Base-by-base conservation (phyloP, 2,797 vertebrate species). In the Hippopotamyrus pictus region DNA sequence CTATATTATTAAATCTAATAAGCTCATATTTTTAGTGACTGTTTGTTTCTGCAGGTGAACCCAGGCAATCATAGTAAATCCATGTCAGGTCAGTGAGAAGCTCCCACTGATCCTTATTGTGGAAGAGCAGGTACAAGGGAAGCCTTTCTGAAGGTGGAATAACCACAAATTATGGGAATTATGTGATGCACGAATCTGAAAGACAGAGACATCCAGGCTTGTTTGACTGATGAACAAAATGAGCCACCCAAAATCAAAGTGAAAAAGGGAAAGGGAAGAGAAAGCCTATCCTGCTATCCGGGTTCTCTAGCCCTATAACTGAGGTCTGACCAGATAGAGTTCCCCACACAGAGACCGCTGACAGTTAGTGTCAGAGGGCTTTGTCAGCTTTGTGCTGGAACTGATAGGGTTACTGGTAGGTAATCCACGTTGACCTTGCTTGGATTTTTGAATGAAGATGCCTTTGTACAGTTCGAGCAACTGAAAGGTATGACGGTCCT, bases 381-480 rank as follows among this genome's bases (percentile, higher is more conserved):
- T 96, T 96, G 96, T 96, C 96, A 95, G 95, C 95, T 95, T 96
- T 96, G 95, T 95, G 94, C 95, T 90, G 94, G 95, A 94, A 94
- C 95, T 95, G 95, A 96, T 96, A 96, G 96, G 96, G 96, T 96
- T 97, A 96, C 96, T 94, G 94, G 92, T 90, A 92, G 95, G 95
- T 97, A 96, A 97, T 97, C 96, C 96, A 95, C 91, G 91, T 92
- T 96, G 96, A 97, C 96, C 96, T 96, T 95, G 95, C 94, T 94
- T 94, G 92, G 94, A 93, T 95, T 93, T 46, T 93, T 93, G 94
- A 96, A 95, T 95, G 95, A 95, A 93, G 95, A 94, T 92, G 94
- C 95, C 95, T 96, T 97, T 96, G 96, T 96, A 96, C 95, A 96
- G 95, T 96, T 93, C 93, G 95, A 94, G 95, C 94, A 94, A 93